These are phyloP conservation scores for Portevinia maculata DNA, from an alignment of 2,888 invertebrate species.

Conservation along the genomic window DNA sequence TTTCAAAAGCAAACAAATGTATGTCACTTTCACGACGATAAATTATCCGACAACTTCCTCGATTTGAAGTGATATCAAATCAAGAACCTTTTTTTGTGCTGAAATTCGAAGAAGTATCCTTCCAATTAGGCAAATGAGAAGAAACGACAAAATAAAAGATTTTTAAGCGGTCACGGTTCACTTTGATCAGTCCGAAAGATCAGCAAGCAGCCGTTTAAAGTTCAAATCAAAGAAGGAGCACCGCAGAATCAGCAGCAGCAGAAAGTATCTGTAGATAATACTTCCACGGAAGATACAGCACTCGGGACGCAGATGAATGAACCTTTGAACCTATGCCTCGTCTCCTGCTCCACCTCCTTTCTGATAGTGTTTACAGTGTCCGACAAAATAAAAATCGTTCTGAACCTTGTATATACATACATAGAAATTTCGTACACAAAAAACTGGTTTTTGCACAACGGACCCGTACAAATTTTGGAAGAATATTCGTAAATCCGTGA, in stretches of 20 bases:
- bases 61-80: not conserved
- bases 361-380: constrained; percentile 26
- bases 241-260: constrained; percentile 9
- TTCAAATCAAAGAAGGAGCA: constrained; percentile 40
- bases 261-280: not conserved
- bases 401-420: too few relatives aligned
- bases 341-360: constrained; percentile 20
- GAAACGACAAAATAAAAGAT: not conserved
- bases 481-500: constrained; percentile 1
- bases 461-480: constrained; percentile 39
- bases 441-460: constrained; percentile 59
- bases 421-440: constrained; percentile 57
- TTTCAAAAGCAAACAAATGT: constrained; percentile 34
- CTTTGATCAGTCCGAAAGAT: constrained; percentile 56
- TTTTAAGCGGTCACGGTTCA: constrained; percentile 42
- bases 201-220: constrained; percentile 36
- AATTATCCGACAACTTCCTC: constrained; percentile 27
- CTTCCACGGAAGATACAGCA: constrained; percentile 15
- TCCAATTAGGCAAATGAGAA: constrained; percentile 46
- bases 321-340: constrained; percentile 55
- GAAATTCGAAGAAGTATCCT: not conserved
- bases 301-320: constrained; percentile 53
- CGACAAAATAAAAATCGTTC: constrained; percentile 34
- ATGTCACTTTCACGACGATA: constrained; percentile 50
- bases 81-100: not conserved